Conservation (phyloP, 2,888 invertebrate species). For the Hylaea fasciaria region DNA sequence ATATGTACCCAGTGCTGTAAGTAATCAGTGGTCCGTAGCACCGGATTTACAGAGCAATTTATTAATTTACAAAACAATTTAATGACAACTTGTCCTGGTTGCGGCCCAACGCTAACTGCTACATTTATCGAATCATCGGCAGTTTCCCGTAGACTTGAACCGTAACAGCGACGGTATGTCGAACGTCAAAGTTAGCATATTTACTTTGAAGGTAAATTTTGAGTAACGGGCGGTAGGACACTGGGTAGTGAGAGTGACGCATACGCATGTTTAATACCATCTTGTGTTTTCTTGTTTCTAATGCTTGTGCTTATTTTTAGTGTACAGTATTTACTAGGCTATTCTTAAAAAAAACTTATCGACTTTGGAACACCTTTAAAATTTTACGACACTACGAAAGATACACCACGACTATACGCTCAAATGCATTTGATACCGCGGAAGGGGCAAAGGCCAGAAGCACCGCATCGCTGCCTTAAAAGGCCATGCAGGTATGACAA, state of each 20-base stretch:
- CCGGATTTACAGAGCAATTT: slow-evolving; percentile 6
- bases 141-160: slow-evolving; percentile 34
- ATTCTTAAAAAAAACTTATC: no score
- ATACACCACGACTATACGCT: no score
- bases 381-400: no score
- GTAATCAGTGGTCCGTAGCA: background rate
- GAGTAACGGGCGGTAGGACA: background rate
- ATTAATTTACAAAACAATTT: slow-evolving; percentile 15
- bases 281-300: background rate
- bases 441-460: no score
- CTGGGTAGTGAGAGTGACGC: slow-evolving; percentile 6
- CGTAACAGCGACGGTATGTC: slow-evolving; percentile 32
- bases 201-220: slow-evolving; percentile 6
- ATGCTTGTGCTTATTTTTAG: no score
- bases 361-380: no score
- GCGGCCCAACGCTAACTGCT: slow-evolving; percentile 24
- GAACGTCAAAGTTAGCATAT: slow-evolving; percentile 22
- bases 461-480: slow-evolving; percentile 31
- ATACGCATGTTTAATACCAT: background rate
- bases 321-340: no score
- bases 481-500: slow-evolving; percentile 24
- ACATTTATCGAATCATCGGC: slow-evolving; percentile 40
- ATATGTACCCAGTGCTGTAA: background rate
- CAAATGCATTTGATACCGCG: no score
- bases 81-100: slow-evolving; percentile 12